These are phyloP conservation scores for Zophobas atratus DNA, from an alignment of 1,140 invertebrate genomes.

Conservation along the genomic window DNA sequence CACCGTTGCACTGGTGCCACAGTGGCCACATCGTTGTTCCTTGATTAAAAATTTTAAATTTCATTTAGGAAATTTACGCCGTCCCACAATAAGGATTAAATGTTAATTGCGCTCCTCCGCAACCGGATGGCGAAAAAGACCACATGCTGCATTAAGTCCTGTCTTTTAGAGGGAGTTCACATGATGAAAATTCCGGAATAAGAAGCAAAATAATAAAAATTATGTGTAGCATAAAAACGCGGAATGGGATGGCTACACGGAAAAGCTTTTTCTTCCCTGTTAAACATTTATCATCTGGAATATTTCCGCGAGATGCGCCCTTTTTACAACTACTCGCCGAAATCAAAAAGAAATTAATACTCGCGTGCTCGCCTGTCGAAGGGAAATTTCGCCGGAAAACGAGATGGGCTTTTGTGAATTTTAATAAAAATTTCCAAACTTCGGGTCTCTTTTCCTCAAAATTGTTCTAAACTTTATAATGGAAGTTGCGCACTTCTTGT, in stretches of 20 bases:
- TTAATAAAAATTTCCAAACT: conserved; percentile 49
- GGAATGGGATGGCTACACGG: conserved; percentile 42
- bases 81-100: too few species aligned
- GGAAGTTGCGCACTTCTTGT: conserved; percentile 50
- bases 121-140: too few species aligned
- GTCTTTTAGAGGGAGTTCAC: conserved; percentile 12
- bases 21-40: too few species aligned
- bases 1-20: too few species aligned
- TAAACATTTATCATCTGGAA: conserved; percentile 49
- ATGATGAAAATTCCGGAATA: conserved; percentile 46
- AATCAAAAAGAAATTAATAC: conserved; percentile 37
- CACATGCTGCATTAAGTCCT: conserved; percentile 18
- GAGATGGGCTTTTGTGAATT: conserved; percentile 50
- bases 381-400: neutral
- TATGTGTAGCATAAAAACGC: conserved; percentile 44
- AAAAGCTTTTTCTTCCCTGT: conserved; percentile 50
- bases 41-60: too few species aligned
- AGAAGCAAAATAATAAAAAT: conserved; percentile 51
- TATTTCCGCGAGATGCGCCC: conserved; percentile 19
- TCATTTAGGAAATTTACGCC: too few species aligned
- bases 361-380: too few species aligned
- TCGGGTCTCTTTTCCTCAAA: conserved; percentile 46
- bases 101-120: too few species aligned
- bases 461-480: conserved; percentile 54
- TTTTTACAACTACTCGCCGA: conserved; percentile 4